Evolutionary conservation across 2,888 invertebrate species (phyloP), one percentile per base, ranked within the genome.

Genomic region (Loripinus fragilis): DNA sequence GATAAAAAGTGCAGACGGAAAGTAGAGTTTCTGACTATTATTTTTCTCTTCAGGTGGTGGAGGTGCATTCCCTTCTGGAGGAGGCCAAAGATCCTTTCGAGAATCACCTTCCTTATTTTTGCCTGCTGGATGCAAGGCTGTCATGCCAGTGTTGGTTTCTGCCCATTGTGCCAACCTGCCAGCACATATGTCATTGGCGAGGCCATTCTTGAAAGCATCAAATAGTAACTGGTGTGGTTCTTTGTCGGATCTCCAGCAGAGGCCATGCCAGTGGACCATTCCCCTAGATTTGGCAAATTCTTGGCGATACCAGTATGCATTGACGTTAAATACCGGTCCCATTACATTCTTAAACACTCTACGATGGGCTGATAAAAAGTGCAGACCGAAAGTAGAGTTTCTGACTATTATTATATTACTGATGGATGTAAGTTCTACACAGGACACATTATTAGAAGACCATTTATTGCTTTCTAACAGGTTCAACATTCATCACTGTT

Each of bases 381-480:
- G n/a, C n/a, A n/a, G n/a, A n/a, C n/a, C n/a, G n/a, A n/a, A n/a
- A n/a, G n/a, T n/a, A n/a, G n/a, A n/a, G n/a, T n/a, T n/a, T n/a
- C n/a, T n/a, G n/a, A n/a, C n/a, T n/a, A n/a, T 81, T 15, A 15
- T 80, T 2, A 86, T 86, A 78, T 48, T 85, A 25, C 38, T 80
- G 20, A 80, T 84, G 80, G 83, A 85, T 83, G 81, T 82, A 10
- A 78, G 85, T 67, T 20, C 8, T 17, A 55, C 75, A 7, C 80
- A 86, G 74, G 60, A 76, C 41, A 60, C 76, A 23, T 15, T 83
- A 12, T 60, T 86, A 0, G 78, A 84, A 73, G 84, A 84, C 50
- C 76, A 85, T 52, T 52, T 52, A 15, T 28, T 52, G 8, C 52
- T 52, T 10, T 20, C 45, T 3, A 45, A 52, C n/a, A 3, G 25